A percentile compares a stretch with the other conserved stretches of the same genome.
These are phyloP conservation scores for Watersipora subatra DNA, from an alignment of 1,140 invertebrate genomes.

Conservation along the genomic window DNA sequence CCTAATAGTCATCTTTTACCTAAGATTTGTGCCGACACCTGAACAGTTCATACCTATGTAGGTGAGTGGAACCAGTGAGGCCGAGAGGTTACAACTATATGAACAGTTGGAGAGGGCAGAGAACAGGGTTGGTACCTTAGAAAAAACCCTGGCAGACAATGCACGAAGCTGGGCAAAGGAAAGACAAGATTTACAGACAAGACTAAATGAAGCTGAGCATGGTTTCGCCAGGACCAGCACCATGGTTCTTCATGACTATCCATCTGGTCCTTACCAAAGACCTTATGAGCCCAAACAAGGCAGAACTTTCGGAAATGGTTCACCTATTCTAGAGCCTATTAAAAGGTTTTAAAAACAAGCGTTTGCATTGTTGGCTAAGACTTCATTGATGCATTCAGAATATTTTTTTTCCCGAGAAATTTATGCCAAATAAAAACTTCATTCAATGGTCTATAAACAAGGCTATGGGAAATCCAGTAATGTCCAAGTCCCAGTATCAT, in stretches of 20 bases:
- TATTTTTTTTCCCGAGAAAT: too few species aligned
- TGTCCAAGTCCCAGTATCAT: too few species aligned
- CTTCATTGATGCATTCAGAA: too few species aligned
- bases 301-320: neutral
- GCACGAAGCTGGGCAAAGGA: constrained; percentile 31
- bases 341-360: too few species aligned
- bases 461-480: too few species aligned
- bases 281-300: neutral
- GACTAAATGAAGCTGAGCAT: constrained; percentile 31
- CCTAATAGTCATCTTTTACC: too few species aligned
- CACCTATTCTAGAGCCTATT: neutral
- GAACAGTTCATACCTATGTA: neutral
- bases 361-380: too few species aligned
- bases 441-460: too few species aligned
- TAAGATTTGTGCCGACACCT: too few species aligned
- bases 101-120: constrained; percentile 32
- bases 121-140: constrained; percentile 28
- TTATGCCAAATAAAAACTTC: too few species aligned
- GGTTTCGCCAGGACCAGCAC: constrained; percentile 19
- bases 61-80: constrained; percentile 7
- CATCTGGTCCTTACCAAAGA: neutral
- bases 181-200: constrained; percentile 22
- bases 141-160: constrained; percentile 33
- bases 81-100: constrained; percentile 32
- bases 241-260: constrained; percentile 6